Conservation (phyloP, 2,113 vertebrate species). For the Cynoglossus semilaevis region DNA sequence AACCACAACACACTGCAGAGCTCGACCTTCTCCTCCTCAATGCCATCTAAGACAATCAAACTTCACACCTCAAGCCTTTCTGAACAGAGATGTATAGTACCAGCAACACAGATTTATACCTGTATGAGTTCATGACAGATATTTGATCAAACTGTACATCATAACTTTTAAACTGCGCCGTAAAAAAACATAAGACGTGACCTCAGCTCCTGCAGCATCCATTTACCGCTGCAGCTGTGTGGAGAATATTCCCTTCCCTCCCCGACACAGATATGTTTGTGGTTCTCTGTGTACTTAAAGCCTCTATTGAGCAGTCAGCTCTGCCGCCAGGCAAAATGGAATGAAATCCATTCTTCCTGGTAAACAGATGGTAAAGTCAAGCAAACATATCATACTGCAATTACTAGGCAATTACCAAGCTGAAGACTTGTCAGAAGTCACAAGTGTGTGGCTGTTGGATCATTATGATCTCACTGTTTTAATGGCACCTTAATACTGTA, state of each 20-base stretch:
- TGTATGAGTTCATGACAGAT: neutral
- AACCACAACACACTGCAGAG: no score
- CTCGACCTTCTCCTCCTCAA: neutral
- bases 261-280: neutral
- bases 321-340: no score
- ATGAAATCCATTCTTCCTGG: no score
- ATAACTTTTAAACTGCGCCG: neutral
- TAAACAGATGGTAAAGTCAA: no score
- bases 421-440: no score
- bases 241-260: neutral
- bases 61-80: neutral
- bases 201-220: neutral
- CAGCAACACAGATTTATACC: slow-evolving; percentile 5
- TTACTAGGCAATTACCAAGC: no score
- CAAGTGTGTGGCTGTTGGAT: no score
- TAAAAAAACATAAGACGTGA: neutral
- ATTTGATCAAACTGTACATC: neutral
- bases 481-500: no score
- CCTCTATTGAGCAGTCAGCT: no score
- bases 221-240: neutral
- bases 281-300: neutral
- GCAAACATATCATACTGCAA: no score
- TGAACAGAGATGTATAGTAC: neutral
- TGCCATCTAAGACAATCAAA: neutral
- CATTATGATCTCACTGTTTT: no score